These are phyloP conservation scores for Apamea crenata DNA, from an alignment of 2,888 invertebrate species.

Conservation along the genomic window DNA sequence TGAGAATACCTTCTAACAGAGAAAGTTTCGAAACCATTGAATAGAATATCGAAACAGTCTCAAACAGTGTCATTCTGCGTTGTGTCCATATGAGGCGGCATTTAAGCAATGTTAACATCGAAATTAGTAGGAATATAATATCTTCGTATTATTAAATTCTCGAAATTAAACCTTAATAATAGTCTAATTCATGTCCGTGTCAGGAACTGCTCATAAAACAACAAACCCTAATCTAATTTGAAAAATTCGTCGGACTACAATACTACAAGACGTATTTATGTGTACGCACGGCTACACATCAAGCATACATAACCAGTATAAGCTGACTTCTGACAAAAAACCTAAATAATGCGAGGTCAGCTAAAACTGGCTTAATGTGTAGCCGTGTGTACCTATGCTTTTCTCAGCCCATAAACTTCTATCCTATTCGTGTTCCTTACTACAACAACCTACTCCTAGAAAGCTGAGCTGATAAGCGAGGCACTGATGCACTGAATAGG, in stretches of 20 bases:
- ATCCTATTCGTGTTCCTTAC: not conserved
- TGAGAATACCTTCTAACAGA: constrained; percentile 60
- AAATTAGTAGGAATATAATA: not conserved
- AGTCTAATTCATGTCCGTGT: not conserved
- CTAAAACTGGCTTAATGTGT: too few species aligned
- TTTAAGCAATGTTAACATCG: not conserved
- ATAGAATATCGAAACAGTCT: constrained; percentile 45
- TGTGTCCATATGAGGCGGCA: not conserved
- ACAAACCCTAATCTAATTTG: not conserved
- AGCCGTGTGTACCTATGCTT: not conserved
- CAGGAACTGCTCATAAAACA: not conserved
- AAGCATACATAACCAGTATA: too few species aligned
- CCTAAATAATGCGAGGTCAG: too few species aligned
- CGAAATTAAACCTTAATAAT: not conserved
- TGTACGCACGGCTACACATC: too few species aligned
- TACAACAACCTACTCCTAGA: not conserved
- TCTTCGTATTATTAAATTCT: not conserved
- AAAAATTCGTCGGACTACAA: not conserved
- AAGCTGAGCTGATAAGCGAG: not conserved
- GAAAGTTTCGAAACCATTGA: constrained; percentile 62
- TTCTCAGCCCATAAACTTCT: not conserved
- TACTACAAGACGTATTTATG: not conserved
- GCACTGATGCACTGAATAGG: not conserved
- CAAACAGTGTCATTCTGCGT: constrained; percentile 29
- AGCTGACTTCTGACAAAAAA: too few species aligned